Evolutionary conservation across 2,888 invertebrate species (phyloP), one percentile per base, ranked within the genome.

Genomic region (Opisthograptis luteolata): DNA sequence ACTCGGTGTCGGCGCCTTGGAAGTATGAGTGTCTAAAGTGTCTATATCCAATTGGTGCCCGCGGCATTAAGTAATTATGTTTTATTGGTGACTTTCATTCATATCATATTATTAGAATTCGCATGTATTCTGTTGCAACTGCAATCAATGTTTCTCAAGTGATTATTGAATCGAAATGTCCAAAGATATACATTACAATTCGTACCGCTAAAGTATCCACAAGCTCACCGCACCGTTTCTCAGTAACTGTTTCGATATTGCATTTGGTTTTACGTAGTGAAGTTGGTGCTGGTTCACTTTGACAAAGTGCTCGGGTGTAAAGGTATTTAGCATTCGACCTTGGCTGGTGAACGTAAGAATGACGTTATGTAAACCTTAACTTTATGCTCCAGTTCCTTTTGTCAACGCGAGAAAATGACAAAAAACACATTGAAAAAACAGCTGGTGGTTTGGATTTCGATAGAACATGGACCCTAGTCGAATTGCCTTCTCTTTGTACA

Each of bases 321-420:
- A 42, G 32, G 4, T 30, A 31, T 13, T 35, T n/a, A n/a, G 13
- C 31, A 27, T 9, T 6, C 49, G 56, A 58, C 57, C 57, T 58
- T 58, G 57, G 24, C 0, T 14, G 20, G 57, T 45, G 54, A 58
- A 51, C 47, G 57, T 54, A 46, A 47, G 40, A 32, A 34, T 42
- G 7, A 27, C 10, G 36, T 57, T 57, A 50, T 54, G 57, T 54
- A 57, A 57, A 43, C 10, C 27, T 17, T 7, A 39, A 32, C 25
- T 43, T 51, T 20, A 58, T 30, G 60, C 55, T 58, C 60, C 53
- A 60, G 25, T 60, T 60, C 44, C 6, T 32, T 7, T 6, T n/a
- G 44, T 44, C 44, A 35, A 32, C 35, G 36, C 28, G 31, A 31
- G 46, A 55, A 58, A 58, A 55, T 43, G 19, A 17, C 20, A 37